Conservation (phyloP, 2,113 vertebrate genomes). For the Edolisoma coerulescens region DNA sequence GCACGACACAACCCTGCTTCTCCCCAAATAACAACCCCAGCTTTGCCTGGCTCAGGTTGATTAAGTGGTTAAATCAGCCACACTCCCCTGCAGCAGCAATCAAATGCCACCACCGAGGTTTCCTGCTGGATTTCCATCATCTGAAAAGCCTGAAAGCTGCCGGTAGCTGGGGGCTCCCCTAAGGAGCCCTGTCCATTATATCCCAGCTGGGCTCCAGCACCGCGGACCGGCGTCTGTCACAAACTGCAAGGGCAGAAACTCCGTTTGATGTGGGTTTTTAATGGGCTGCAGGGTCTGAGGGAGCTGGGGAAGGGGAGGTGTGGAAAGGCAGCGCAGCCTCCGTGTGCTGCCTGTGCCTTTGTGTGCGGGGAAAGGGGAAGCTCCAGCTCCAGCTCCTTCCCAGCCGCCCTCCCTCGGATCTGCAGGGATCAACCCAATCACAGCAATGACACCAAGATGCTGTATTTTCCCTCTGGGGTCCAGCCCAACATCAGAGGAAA, state of each 20-base stretch:
- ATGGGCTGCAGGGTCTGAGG: background rate
- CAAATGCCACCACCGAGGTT: background rate
- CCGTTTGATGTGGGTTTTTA: background rate
- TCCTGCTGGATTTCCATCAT: background rate
- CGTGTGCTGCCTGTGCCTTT: background rate
- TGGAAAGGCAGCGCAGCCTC: background rate
- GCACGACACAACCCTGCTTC: background rate
- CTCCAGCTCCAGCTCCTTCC: background rate
- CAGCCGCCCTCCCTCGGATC: background rate
- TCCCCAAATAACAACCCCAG: background rate
- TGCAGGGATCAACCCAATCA: background rate
- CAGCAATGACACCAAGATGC: background rate
- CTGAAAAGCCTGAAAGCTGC: background rate
- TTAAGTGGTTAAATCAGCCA: background rate
- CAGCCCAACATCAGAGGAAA: background rate
- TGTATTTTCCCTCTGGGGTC: background rate
- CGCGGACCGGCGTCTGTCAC: background rate
- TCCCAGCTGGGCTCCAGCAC: background rate
- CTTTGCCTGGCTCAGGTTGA: background rate
- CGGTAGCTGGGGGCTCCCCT: background rate
- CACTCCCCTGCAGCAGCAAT: background rate
- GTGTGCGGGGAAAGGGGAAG: background rate
- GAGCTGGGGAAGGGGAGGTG: background rate
- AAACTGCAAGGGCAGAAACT: background rate
- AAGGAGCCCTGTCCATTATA: background rate